Base-by-base conservation (phyloP, 1,140 invertebrate species). In the Dendroctonus valens region DNA sequence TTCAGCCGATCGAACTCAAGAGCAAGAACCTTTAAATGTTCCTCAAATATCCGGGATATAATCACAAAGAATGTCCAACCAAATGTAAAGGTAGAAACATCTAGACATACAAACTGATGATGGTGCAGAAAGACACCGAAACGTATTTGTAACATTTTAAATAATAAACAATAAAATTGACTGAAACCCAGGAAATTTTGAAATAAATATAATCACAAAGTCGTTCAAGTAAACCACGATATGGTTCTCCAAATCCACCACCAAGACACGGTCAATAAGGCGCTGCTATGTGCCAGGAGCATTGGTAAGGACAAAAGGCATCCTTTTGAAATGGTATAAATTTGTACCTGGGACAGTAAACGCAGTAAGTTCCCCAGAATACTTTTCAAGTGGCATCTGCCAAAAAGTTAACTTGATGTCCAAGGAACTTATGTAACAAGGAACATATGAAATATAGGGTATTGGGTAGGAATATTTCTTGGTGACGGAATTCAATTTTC, bases 211-310 rank as follows among this genome's bases (percentile, higher is more conserved):
- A 5, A 58, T 15, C n/a, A 51, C 15, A 68, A 48, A 5, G 57
- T 68, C 69, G 37, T 70, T 65, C 14, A 75, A 42, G 41, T 75
- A 77, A 3, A 69, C 70, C 38, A 76, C 72, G 6, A 75, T 72
- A 8, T 51, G 49, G 0, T 46, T 46, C 40, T 70, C 60, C 12
- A 70, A 46, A 38, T 8, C 75, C 70, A 0, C 70, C 67, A 37
- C 59, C 4, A 67, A 11, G 3, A 71, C 68, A 7, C 11, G 12
- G 46, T 71, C 70, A 15, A 73, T 58, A 5, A 69, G 9, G 2
- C 78, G 69, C 51, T 80, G 75, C 52, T 79, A 79, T 0, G 76
- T 79, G 0, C 74, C 73, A 5, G 79, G 73, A 5, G 76, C 74
- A 65, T 80, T 72, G 8, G 58, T 49, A 3, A 78, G 40, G 3